A percentile compares a stretch with the other conserved stretches of the same genome.
Evolutionary conservation across 2,113 vertebrate species (phyloP).

Genomic region (Calypte anna): DNA sequence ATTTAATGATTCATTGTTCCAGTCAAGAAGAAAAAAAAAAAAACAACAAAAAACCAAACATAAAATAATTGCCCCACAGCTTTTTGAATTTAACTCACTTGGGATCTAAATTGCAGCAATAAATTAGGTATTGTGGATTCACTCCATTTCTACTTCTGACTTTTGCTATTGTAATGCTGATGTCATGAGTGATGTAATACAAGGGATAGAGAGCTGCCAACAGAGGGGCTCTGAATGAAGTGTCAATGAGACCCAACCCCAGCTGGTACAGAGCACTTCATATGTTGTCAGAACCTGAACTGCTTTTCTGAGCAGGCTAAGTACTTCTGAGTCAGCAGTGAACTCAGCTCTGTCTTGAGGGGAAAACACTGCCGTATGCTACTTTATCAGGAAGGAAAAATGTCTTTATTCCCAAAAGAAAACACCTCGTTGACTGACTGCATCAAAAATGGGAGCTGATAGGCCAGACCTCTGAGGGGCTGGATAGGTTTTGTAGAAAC

Average conservation of each 20-base stretch:
- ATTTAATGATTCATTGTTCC: slow-evolving; percentile 59
- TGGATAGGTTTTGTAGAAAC: not conserved
- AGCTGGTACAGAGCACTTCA: not conserved
- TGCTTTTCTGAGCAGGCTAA: not conserved
- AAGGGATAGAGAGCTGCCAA: not conserved
- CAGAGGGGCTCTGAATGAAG: not conserved
- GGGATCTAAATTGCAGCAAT: slow-evolving; percentile 20
- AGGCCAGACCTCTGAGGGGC: not conserved
- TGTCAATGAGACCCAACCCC: not conserved
- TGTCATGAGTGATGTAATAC: not conserved
- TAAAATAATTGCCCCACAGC: slow-evolving; percentile 32
- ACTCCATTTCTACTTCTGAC: not conserved
- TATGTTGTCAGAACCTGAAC: not conserved
- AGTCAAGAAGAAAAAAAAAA: not conserved
- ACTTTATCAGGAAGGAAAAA: not conserved
- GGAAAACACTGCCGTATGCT: not conserved
- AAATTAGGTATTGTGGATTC: not conserved
- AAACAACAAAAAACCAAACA: not conserved
- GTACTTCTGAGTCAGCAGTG: not conserved
- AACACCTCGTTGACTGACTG: not conserved
- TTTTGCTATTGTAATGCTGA: not conserved
- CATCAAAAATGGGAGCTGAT: not conserved
- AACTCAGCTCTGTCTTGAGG: not conserved
- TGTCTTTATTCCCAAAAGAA: not conserved
- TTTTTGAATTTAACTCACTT: slow-evolving; percentile 43